These are phyloP conservation scores for Amia ocellicauda DNA, from an alignment of 2,113 vertebrate species.

Conservation along the genomic window DNA sequence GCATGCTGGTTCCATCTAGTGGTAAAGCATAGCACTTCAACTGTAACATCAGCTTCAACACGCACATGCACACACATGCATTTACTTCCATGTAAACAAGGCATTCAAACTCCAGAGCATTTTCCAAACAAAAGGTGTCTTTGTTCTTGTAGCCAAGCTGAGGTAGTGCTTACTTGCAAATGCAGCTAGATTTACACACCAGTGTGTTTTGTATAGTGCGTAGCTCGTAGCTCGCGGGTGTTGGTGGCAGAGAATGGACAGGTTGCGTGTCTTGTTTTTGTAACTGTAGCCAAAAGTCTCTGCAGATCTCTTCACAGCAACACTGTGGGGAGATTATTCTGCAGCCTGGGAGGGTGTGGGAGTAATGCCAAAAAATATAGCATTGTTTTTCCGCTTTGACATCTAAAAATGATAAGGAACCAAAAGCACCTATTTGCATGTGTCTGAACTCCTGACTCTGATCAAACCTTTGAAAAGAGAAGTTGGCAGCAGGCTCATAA, in stretches of 20 bases:
- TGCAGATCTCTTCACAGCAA: constrained; percentile 7
- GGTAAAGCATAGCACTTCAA: no score
- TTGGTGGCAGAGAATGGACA: neutral
- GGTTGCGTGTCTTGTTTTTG: neutral
- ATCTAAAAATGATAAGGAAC: neutral
- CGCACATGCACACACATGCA: no score
- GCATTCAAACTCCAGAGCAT: no score
- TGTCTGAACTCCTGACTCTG: neutral
- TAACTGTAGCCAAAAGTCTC: constrained; percentile 20
- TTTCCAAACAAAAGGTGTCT: no score
- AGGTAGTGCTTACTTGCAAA: constrained; percentile 5
- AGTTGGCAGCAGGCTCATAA: neutral
- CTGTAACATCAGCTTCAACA: no score
- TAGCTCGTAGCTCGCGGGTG: neutral
- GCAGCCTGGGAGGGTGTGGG: neutral
- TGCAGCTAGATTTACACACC: neutral
- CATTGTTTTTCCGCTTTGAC: neutral
- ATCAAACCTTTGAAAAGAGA: no score
- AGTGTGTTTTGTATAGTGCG: neutral
- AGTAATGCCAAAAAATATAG: constrained; percentile 25
- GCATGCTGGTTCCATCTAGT: no score
- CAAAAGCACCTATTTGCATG: neutral
- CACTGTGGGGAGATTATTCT: constrained; percentile 6
- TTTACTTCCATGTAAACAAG: no score
- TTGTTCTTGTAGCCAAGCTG: no score